Evolutionary conservation across 2,113 vertebrate species (phyloP), one percentile per base, ranked within the genome.

Genomic region (Anolis sagrei): DNA sequence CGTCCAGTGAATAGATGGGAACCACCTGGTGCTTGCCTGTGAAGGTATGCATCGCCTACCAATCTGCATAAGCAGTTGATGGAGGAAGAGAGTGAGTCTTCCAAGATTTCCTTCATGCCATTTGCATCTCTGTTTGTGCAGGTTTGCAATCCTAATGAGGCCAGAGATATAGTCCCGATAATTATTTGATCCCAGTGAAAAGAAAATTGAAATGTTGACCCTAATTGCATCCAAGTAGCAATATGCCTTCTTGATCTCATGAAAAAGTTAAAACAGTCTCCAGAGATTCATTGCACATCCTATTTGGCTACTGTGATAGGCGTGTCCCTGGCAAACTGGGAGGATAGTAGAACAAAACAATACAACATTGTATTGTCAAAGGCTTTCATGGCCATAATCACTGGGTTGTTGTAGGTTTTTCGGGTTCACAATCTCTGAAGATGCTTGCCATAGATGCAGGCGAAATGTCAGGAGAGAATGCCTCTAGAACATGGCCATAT

Each of bases 1-100:
- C 88, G 73, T 90, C 89, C 83, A 0, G 1, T 81, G 92, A 91
- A 92, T 90, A 92, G 91, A 88, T 89, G 74, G 88, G 79, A 90
- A 94, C 93, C 84, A 85, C 84, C 92, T 93, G 91, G 90, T 90
- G 90, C 92, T 88, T 93, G 81, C 81, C 87, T 87, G 76, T 7
- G 8, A 88, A 89, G 88, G 92, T 90, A 87, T 81, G 36, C 90
- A 0, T 2, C 91, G 91, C 90, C 88, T 0, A 0, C 70, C 68
- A 27, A 78, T 85, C 84, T 79, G 6, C 54, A 79, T 79, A 80
- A 87, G 73, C 7, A 0, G 58, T 76, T 73, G 89, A 79, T 81
- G 84, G 82, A 89, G 91, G 87, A 54, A 6, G 1, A 0, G 85
- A 88, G 85, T 84, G 81, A 90, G 92, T 93, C 92, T 89, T 90